Base-by-base conservation (phyloP, 1,140 invertebrate genomes). In the Drosophila pruinosa region DNA sequence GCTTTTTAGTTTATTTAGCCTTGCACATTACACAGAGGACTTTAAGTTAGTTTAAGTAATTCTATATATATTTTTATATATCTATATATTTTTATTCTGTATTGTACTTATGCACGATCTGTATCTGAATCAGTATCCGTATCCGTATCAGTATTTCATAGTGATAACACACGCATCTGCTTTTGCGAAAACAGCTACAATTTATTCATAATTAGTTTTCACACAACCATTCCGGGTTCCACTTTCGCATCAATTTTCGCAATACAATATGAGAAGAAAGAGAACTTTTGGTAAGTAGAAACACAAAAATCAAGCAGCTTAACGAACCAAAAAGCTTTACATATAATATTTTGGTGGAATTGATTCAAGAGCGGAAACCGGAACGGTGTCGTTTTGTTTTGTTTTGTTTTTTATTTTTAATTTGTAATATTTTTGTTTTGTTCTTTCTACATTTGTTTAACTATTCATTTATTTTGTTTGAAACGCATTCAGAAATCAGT, bases 401-500 rank as follows among this genome's bases (percentile, higher is more conserved):
- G 1, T n/a, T 41, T 47, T 47, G 3, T 31, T 24, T 17, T 31
- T 52, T 36, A 17, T 45, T 34, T 28, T 48, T 39, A 8, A 39
- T 43, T 58, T 59, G 17, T n/a, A 34, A 6, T 34, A n/a, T 39
- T 67, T 72, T 54, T 38, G 2, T 68, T 64, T 53, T 19, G 8
- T 61, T 57, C 53, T 54, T 43, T 36, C 57, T 61, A 75, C 36
- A 78, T 74, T 78, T 59, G 63, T 59, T 82, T 85, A 68, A 56
- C 75, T 78, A 80, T 36, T 72, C 58, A 68, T 61, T 50, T 41
- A 41, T 43, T 57, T 56, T 61, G 50, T 56, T 73, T 69, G 79
- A 83, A 85, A 85, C 80, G 81, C 76, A 80, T 85, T 76, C 76
- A 73, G 81, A 85, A 85, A 75, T 78, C 75, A 82, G 72, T 72